Evolutionary conservation across 2,888 invertebrate genomes (phyloP).

Genomic region (Dexiosoma caninum): DNA sequence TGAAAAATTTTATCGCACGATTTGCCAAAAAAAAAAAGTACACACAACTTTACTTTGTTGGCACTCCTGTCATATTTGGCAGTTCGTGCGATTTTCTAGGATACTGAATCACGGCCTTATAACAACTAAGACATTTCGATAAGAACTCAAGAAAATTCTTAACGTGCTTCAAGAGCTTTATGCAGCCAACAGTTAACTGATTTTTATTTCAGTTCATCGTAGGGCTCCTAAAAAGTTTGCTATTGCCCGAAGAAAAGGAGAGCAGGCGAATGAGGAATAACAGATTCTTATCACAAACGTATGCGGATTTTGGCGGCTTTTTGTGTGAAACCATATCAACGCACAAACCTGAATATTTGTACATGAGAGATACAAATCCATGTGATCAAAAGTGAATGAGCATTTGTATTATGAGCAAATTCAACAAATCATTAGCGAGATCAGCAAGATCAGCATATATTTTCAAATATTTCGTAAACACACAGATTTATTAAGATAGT

Average conservation of each 20-base stretch:
- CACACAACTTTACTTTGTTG: too few relatives aligned
- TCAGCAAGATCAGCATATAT: conserved; percentile 61
- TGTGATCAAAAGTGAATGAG: conserved; percentile 22
- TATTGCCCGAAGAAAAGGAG: neutral
- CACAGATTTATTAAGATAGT: conserved; percentile 63
- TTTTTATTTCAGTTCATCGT: neutral
- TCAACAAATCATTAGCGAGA: conserved; percentile 63
- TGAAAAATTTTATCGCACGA: too few relatives aligned
- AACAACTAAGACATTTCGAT: too few relatives aligned
- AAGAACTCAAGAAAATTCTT: too few relatives aligned
- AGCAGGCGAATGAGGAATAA: neutral
- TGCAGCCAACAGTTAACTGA: too few relatives aligned
- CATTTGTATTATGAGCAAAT: conserved; percentile 54
- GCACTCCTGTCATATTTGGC: too few relatives aligned
- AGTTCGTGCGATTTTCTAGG: too few relatives aligned
- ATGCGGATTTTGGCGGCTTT: conserved; percentile 63
- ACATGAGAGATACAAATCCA: conserved; percentile 8
- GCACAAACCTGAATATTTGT: conserved; percentile 16
- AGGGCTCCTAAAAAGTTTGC: conserved; percentile 1
- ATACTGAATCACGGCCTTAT: too few relatives aligned
- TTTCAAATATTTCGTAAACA: conserved; percentile 44
- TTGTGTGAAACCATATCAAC: conserved; percentile 52
- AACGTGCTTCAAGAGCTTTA: too few relatives aligned
- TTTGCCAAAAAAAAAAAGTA: too few relatives aligned
- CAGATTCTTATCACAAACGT: conserved; percentile 53